These are phyloP conservation scores for Branchipolynoe longqiensis DNA, from an alignment of 2,888 invertebrate genomes.

Conservation along the genomic window DNA sequence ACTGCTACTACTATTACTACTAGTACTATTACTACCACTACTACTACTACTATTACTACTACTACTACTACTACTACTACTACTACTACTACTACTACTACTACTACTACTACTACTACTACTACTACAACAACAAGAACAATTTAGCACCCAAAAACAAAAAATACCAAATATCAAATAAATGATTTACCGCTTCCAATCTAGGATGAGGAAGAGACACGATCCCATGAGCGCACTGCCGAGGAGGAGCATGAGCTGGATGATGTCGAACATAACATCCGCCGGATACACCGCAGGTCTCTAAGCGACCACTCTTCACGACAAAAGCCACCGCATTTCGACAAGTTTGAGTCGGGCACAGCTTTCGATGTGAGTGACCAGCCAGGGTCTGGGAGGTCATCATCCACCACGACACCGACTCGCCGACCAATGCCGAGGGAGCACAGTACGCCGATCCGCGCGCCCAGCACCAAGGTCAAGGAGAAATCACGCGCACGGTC, in stretches of 20 bases:
- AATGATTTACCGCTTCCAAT: too few relatives aligned
- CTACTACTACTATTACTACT: too few relatives aligned
- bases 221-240: slow-evolving; percentile 1
- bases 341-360: slow-evolving; percentile 62
- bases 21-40: too few relatives aligned
- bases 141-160: too few relatives aligned
- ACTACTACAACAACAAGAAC: too few relatives aligned
- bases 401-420: neutral
- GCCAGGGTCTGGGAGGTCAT: neutral
- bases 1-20: too few relatives aligned
- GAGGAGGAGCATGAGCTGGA: slow-evolving; percentile 63
- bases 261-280: slow-evolving; percentile 62
- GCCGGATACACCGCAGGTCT: slow-evolving; percentile 61
- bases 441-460: slow-evolving; percentile 24
- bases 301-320: slow-evolving; percentile 59
- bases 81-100: too few relatives aligned
- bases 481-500: slow-evolving; percentile 77
- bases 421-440: neutral
- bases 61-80: too few relatives aligned
- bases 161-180: too few relatives aligned
- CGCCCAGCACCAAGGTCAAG: slow-evolving; percentile 79
- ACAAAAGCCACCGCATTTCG: slow-evolving; percentile 57
- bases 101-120: too few relatives aligned
- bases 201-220: slow-evolving; percentile 26
- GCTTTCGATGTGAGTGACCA: slow-evolving; percentile 49